These are phyloP conservation scores for Aphelenchoides bicaudatus DNA, from an alignment of 2,888 invertebrate species.

Conservation along the genomic window DNA sequence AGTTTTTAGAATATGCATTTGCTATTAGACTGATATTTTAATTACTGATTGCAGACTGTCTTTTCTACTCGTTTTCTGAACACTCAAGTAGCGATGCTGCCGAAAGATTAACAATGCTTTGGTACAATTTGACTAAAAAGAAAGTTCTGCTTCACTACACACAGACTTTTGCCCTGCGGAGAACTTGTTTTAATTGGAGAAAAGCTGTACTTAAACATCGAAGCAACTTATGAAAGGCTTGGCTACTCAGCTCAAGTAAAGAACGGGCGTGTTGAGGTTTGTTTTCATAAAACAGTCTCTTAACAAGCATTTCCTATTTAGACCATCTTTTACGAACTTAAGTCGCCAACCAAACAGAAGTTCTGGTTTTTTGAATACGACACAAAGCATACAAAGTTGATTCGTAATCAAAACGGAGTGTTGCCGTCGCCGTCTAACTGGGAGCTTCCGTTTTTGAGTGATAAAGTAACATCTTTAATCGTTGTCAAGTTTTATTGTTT, in stretches of 20 bases:
- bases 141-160: not conserved
- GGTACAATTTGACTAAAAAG: not conserved
- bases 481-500: not conserved
- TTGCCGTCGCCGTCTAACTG: constrained; percentile 11
- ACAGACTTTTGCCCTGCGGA: not conserved
- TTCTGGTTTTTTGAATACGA: constrained; percentile 9
- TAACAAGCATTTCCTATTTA: not conserved
- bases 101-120: not conserved
- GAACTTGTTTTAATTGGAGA: not conserved
- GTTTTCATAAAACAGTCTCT: constrained; percentile 4
- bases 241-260: not conserved
- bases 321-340: constrained; percentile 5
- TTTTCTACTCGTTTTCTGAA: too few species aligned
- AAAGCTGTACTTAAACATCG: not conserved
- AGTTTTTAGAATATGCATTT: not conserved
- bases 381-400: not conserved
- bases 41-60: too few species aligned
- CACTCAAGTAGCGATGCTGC: too few species aligned
- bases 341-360: not conserved
- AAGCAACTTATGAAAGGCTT: not conserved
- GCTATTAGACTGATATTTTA: too few species aligned
- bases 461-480: constrained; percentile 18
- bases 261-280: not conserved
- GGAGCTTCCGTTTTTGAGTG: constrained; percentile 20
- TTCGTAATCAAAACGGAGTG: constrained; percentile 16